Base-by-base conservation (phyloP, 2,888 invertebrate species). In the Ectemnius continuus region DNA sequence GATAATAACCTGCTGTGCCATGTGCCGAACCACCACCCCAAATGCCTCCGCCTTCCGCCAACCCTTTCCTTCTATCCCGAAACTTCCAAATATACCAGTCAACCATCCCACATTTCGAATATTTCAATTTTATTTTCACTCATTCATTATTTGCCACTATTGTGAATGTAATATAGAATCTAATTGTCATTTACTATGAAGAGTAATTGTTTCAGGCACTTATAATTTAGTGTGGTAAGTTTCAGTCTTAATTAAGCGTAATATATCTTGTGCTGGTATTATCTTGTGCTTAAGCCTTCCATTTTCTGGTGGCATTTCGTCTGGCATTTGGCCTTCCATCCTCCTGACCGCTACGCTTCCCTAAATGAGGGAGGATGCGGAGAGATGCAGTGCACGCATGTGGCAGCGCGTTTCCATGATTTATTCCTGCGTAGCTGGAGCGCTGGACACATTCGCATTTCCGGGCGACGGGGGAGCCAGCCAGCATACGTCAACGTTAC, bases 1-100 rank as follows among this genome's bases (percentile, higher is more conserved):
- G 81, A 80, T 83, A 81, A 82, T 84, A 85, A 84, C 75, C 71
- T 74, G 75, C 75, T 75, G 68, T 77, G 61, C 67, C 75, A 68
- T 82, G 23, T 23, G 23, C 23, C 23, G 3, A 23, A 23, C 23
- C 23, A 23, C 23, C 3, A 3, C 3, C 23, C 2, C 23, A 23
- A n/a, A n/a, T 23, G 23, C 23, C 23, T 2, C 23, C 23, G 23
- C 23, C 23, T 2, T 23, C 0, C 23, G 2, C 23, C 3, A 23
- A 23, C 23, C 23, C 23, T 23, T 23, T 23, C 23, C 23, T 23
- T 23, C 3, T 23, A 23, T 3, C 3, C 23, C 23, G 23, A 23
- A 23, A 23, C 23, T 23, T 23, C 23, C 23, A 23, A 23, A 23
- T 23, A 3, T 23, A 23, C 23, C 23, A 23, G 3, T 3, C 3